Base-by-base conservation (phyloP, 1,140 invertebrate species). In the Eupristina koningsbergeri region DNA sequence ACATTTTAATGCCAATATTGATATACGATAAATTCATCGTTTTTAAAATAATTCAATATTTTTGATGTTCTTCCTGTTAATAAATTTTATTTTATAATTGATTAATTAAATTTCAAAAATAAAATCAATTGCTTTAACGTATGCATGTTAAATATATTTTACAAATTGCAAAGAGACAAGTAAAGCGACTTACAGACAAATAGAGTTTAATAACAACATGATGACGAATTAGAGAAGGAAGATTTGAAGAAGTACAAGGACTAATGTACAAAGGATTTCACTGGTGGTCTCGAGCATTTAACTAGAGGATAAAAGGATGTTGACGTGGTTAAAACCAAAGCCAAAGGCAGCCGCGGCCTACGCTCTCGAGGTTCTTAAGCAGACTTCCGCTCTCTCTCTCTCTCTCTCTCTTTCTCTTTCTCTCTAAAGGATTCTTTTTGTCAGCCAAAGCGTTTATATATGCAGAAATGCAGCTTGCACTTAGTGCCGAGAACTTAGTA, bases 401-500 rank as follows among this genome's bases (percentile, higher is more conserved):
- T n/a, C n/a, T n/a, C n/a, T n/a, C n/a, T n/a, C n/a, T n/a, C n/a
- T n/a, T n/a, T n/a, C n/a, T n/a, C n/a, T n/a, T n/a, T n/a, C n/a
- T n/a, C n/a, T n/a, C 36, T 41, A 13, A 36, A 22, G 36, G 19
- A 50, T 75, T 75, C 47, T 47, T 75, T 75, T 50, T 75, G 50
- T n/a, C 29, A n/a, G 15, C 41, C 74, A 83, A 81, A 86, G 85
- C 83, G 81, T 84, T 83, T 64, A 74, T 67, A 31, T 80, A 80
- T 86, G 84, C 85, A 86, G 86, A 88, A 75, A 86, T 83, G 82
- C 63, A 61, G 45, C 75, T 81, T 64, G 80, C 50, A 86, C 85
- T 82, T 83, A 85, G 78, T 58, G 39, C 69, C 41, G 81, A 53
- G 80, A 81, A 81, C 58, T 71, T 71, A 81, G 80, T 81, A 47